These are phyloP conservation scores for Drosophila mauritiana DNA, from an alignment of 1,140 invertebrate genomes.

Conservation along the genomic window DNA sequence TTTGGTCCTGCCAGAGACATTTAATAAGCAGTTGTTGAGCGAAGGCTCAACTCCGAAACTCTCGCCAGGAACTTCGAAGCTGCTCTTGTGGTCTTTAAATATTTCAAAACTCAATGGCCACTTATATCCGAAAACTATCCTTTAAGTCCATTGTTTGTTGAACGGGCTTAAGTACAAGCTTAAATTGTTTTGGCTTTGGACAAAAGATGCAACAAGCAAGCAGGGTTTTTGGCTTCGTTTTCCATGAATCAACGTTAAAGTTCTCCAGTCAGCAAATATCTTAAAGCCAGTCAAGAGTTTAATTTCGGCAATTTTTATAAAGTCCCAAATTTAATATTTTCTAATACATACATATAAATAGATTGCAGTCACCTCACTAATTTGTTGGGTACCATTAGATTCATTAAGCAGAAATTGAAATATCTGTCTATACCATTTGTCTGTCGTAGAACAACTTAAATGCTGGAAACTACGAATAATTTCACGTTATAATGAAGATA, in stretches of 20 bases:
- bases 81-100: conserved; percentile 45
- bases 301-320: no score
- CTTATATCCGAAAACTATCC: conserved; percentile 19
- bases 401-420: no score
- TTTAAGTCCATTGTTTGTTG: conserved; percentile 7
- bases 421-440: no score
- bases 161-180: conserved; percentile 31
- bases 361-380: no score
- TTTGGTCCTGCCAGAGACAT: conserved; percentile 29
- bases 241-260: no score
- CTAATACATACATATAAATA: background rate
- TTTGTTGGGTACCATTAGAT: no score
- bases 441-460: no score
- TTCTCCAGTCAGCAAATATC: background rate
- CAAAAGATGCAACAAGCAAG: conserved; percentile 18
- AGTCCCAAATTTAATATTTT: no score
- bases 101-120: conserved; percentile 37
- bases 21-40: conserved; percentile 50
- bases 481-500: background rate
- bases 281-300: background rate
- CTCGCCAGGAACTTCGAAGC: conserved; percentile 18
- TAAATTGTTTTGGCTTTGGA: conserved; percentile 7
- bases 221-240: background rate
- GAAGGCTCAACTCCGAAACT: conserved; percentile 22
- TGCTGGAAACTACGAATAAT: no score